These are phyloP conservation scores for Hucho hucho DNA, from an alignment of 2,113 vertebrate species.

Conservation along the genomic window DNA sequence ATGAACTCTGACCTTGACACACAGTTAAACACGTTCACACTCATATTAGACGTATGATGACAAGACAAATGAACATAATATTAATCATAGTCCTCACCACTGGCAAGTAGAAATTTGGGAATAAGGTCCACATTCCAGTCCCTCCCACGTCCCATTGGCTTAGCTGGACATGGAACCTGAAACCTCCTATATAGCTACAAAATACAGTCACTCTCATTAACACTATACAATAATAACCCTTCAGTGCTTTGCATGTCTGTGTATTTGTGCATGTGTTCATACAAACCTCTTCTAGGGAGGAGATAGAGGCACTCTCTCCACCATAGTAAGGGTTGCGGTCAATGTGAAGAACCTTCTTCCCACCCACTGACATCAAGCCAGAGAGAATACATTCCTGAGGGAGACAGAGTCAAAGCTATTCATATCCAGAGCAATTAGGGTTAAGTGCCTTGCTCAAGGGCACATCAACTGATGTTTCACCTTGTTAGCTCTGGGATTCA, in stretches of 20 bases:
- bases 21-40: background rate
- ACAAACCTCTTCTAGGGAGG: constrained; percentile 73
- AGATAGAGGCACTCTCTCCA: constrained; percentile 73
- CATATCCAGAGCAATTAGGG: background rate
- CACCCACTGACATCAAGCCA: constrained; percentile 72
- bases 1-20: background rate
- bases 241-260: background rate
- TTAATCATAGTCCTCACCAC: constrained; percentile 49
- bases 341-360: constrained; percentile 80
- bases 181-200: constrained; percentile 73
- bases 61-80: too few relatives aligned
- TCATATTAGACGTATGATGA: background rate
- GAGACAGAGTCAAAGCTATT: constrained; percentile 8
- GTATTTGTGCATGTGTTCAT: background rate
- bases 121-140: constrained; percentile 80
- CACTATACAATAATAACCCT: background rate
- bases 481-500: too few relatives aligned
- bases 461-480: too few relatives aligned
- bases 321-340: constrained; percentile 75
- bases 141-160: constrained; percentile 63
- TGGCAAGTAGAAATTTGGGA: constrained; percentile 76
- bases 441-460: too few relatives aligned
- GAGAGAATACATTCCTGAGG: constrained; percentile 78
- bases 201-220: background rate
- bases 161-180: constrained; percentile 53